Conservation (phyloP, 1,140 invertebrate genomes). For the Vanessa tameamea region DNA sequence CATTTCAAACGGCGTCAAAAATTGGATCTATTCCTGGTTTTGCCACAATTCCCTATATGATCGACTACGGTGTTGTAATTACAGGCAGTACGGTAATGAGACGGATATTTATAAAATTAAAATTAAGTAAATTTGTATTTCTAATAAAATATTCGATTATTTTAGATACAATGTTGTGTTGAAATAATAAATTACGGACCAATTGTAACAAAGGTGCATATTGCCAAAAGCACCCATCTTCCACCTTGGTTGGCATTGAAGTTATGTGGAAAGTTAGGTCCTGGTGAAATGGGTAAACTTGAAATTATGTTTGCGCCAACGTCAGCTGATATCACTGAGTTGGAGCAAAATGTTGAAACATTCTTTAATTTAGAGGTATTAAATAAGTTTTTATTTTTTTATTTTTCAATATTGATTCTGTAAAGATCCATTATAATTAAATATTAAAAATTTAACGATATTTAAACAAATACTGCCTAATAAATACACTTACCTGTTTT, state of each 20-base stretch:
- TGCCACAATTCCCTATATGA: constrained; percentile 60
- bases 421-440: too few relatives aligned
- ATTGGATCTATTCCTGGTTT: constrained; percentile 64
- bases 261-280: constrained; percentile 62
- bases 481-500: too few relatives aligned
- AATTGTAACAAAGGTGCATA: constrained; percentile 59
- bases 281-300: constrained; percentile 65
- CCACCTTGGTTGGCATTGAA: constrained; percentile 62
- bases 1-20: constrained; percentile 46
- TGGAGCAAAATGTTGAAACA: constrained; percentile 66
- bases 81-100: constrained; percentile 63
- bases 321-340: constrained; percentile 56
- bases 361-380: constrained; percentile 63
- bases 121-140: neutral
- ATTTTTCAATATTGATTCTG: too few relatives aligned
- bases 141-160: neutral
- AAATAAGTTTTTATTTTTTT: too few relatives aligned
- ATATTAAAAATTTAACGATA: too few relatives aligned
- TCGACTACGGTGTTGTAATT: constrained; percentile 72
- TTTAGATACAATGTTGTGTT: constrained; percentile 64
- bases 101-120: neutral
- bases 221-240: constrained; percentile 56
- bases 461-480: too few relatives aligned
- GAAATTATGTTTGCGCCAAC: constrained; percentile 64
- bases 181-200: constrained; percentile 73